Evolutionary conservation across 2,797 vertebrate genomes (phyloP).

Genomic region (Cynopterus sphinx): DNA sequence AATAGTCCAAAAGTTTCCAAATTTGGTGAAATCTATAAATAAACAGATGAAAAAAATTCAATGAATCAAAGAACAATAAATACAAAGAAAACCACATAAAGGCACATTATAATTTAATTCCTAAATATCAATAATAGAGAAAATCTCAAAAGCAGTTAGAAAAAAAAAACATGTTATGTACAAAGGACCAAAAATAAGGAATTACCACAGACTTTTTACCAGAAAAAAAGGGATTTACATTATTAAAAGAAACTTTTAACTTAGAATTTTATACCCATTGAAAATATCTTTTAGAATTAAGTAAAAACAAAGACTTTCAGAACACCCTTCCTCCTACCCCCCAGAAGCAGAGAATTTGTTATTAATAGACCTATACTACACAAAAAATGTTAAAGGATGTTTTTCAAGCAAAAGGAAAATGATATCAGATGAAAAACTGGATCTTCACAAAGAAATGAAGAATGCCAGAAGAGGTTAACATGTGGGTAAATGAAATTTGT

Average conservation of each 20-base stretch:
- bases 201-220: background rate
- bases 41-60: background rate
- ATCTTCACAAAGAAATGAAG: background rate
- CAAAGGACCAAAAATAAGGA: conserved; percentile 4
- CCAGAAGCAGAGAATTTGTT: background rate
- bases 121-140: background rate
- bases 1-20: background rate
- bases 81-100: background rate
- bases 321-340: fast-evolving
- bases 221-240: background rate
- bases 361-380: background rate
- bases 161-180: background rate
- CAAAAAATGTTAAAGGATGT: background rate
- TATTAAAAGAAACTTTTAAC: background rate
- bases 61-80: conserved; percentile 12
- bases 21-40: background rate
- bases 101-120: background rate
- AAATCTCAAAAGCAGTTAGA: background rate
- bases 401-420: background rate
- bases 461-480: background rate
- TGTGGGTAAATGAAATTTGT: background rate
- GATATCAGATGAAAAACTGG: background rate
- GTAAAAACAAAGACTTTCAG: background rate
- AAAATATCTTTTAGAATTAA: conserved; percentile 9
- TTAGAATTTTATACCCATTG: background rate